Conservation (phyloP, 2,888 invertebrate species). For the Agrotis puta region DNA sequence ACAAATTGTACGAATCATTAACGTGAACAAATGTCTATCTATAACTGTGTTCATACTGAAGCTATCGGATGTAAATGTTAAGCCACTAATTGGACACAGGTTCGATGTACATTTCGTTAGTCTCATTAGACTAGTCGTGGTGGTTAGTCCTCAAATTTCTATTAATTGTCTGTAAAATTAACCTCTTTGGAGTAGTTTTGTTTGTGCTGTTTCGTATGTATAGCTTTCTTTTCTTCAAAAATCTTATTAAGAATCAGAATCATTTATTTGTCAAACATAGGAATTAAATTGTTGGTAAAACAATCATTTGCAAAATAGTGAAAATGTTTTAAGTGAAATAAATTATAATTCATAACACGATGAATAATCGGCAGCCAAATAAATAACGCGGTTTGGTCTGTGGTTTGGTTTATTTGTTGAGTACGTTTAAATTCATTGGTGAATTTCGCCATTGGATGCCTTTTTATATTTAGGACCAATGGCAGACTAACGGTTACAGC, state of each 20-base stretch:
- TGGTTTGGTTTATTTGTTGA: background rate
- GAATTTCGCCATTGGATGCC: background rate
- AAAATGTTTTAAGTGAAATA: too few relatives aligned
- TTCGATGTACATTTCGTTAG: conserved; percentile 25
- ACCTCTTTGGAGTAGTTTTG: background rate
- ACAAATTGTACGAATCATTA: too few relatives aligned
- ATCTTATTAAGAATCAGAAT: too few relatives aligned
- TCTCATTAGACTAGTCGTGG: background rate
- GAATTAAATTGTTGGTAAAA: too few relatives aligned
- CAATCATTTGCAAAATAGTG: too few relatives aligned
- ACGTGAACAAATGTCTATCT: background rate
- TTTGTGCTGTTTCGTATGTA: background rate
- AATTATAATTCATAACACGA: background rate
- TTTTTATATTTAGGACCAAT: too few relatives aligned
- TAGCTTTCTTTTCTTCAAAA: background rate
- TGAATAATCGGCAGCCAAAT: background rate
- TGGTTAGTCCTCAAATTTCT: background rate
- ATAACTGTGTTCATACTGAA: background rate
- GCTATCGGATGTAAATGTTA: conserved; percentile 8
- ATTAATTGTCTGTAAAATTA: background rate
- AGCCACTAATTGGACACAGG: conserved; percentile 37
- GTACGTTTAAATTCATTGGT: background rate
- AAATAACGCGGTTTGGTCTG: too few relatives aligned
- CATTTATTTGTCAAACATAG: too few relatives aligned
- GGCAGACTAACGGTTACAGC: too few relatives aligned